Percentiles rank a stretch among this genome's conserved stretches.
Conservation (phyloP, 2,888 invertebrate species). For the Carpatolechia fugitivella region DNA sequence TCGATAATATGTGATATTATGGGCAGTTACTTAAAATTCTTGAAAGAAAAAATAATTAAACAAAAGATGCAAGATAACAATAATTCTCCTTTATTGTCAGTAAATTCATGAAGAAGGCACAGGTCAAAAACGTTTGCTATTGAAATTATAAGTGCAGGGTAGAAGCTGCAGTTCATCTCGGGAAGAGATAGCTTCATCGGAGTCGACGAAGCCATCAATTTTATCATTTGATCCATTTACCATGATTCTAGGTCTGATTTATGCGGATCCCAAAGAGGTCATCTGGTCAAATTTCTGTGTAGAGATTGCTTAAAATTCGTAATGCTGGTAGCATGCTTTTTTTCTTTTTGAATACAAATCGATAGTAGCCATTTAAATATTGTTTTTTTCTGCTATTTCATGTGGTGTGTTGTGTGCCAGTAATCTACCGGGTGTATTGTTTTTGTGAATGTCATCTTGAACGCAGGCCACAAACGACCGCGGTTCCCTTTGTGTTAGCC, state of each 20-base stretch:
- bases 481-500: constrained; percentile 71
- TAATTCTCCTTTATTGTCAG: too few relatives aligned
- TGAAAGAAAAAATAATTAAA: too few relatives aligned
- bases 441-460: constrained; percentile 78
- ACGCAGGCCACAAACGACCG: constrained; percentile 71
- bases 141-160: background rate
- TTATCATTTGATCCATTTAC: constrained; percentile 4
- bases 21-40: too few relatives aligned
- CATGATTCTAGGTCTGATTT: constrained; percentile 8
- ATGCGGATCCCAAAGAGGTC: background rate
- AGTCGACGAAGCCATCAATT: constrained; percentile 8
- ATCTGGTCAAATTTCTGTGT: background rate
- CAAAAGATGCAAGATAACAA: too few relatives aligned
- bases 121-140: too few relatives aligned
- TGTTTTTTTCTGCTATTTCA: constrained; percentile 15
- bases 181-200: constrained; percentile 14
- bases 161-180: background rate
- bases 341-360: too few relatives aligned
- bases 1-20: too few relatives aligned
- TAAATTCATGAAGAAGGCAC: too few relatives aligned
- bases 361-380: too few relatives aligned
- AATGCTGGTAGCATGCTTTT: too few relatives aligned
- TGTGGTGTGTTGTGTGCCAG: constrained; percentile 31
- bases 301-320: background rate
- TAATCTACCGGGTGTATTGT: constrained; percentile 63